phyloP scores from a whole-genome alignment of 2,888 invertebrate species.

The Melanostoma scalare region DNA sequence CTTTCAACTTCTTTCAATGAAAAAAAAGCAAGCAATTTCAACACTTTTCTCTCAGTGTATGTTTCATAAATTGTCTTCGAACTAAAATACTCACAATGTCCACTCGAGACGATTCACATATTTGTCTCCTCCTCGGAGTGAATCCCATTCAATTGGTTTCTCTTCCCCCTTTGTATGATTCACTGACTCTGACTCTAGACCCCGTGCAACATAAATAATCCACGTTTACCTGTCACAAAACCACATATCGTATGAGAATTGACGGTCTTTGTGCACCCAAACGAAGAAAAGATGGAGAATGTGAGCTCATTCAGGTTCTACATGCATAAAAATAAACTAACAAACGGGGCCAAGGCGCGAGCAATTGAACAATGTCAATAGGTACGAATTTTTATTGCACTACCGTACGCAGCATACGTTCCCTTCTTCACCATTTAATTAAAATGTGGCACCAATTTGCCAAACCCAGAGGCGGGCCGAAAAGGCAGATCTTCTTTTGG shows the following conservation, averaged over 20 bases:
- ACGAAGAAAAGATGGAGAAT: conserved; percentile 31
- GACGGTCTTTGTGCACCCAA: conserved; percentile 55
- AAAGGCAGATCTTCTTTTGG: conserved; percentile 13
- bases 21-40: background rate
- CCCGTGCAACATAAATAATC: conserved; percentile 68
- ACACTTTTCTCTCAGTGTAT: conserved; percentile 32
- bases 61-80: conserved; percentile 48
- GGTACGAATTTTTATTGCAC: conserved; percentile 69
- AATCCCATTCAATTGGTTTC: conserved; percentile 51
- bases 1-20: background rate
- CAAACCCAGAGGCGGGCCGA: conserved; percentile 31
- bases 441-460: conserved; percentile 65
- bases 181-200: conserved; percentile 61
- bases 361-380: conserved; percentile 70
- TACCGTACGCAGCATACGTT: conserved; percentile 34
- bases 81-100: conserved; percentile 33
- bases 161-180: conserved; percentile 24
- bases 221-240: conserved; percentile 68
- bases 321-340: background rate
- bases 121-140: conserved; percentile 42
- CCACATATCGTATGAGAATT: conserved; percentile 61
- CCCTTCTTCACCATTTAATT: conserved; percentile 53
- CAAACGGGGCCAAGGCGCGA: conserved; percentile 16
- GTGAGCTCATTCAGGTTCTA: conserved; percentile 41
- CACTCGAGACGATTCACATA: conserved; percentile 60